Percentiles rank a stretch among this genome's conserved stretches.
phyloP scores from a whole-genome alignment of 2,888 invertebrate genomes.

The Lampropteryx suffumata region DNA sequence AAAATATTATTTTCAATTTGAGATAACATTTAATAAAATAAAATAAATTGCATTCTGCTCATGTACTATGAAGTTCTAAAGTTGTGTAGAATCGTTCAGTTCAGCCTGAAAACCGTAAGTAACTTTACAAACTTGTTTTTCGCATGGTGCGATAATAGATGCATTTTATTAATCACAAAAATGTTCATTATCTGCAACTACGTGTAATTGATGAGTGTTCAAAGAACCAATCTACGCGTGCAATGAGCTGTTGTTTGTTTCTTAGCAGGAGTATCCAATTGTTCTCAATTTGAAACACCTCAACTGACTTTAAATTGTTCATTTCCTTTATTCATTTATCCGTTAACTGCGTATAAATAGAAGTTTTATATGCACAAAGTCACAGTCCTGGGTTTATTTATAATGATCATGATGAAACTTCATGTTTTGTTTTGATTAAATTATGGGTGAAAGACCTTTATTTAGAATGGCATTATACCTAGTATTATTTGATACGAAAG shows the following conservation, averaged over 20 bases:
- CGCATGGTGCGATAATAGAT: too few relatives aligned
- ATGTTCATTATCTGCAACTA: neutral
- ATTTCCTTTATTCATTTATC: constrained; percentile 1
- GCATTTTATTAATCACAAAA: too few relatives aligned
- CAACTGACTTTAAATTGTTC: constrained; percentile 1
- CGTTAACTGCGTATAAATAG: neutral
- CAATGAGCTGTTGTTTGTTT: constrained; percentile 1
- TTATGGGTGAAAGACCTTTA: neutral
- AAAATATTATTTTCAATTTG: too few relatives aligned
- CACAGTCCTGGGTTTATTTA: too few relatives aligned
- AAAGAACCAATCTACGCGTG: neutral
- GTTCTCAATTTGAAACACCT: constrained; percentile 8
- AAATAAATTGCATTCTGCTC: neutral
- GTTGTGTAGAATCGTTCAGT: neutral
- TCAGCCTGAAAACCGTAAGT: constrained; percentile 15
- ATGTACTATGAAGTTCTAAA: neutral
- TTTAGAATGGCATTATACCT: too few relatives aligned
- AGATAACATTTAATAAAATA: neutral
- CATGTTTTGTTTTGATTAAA: too few relatives aligned
- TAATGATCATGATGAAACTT: too few relatives aligned
- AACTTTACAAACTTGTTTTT: neutral
- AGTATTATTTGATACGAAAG: too few relatives aligned
- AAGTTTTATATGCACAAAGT: too few relatives aligned
- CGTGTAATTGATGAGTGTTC: constrained; percentile 6
- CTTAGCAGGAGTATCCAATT: constrained; percentile 8